Conservation (phyloP, 1,140 invertebrate genomes). For the Ceratoteleas bidentatus region DNA sequence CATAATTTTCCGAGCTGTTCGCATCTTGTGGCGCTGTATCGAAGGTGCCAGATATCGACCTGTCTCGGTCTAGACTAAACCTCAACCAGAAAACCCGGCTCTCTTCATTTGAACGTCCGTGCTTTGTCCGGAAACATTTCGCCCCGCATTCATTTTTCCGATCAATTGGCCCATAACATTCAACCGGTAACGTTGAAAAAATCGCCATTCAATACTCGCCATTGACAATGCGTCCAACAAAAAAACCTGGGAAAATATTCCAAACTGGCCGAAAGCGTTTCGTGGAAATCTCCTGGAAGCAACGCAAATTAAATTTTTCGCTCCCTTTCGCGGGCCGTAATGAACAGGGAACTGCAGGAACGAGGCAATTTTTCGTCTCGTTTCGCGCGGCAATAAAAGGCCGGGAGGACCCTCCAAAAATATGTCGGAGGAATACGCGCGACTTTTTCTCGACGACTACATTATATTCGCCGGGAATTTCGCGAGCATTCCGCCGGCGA, state of each 20-base stretch:
- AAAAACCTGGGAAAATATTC: too few relatives aligned
- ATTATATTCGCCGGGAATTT: slow-evolving; percentile 25
- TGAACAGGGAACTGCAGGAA: slow-evolving; percentile 26
- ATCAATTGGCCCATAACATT: slow-evolving; percentile 43
- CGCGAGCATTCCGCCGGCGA: slow-evolving; percentile 18
- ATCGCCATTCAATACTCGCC: neutral
- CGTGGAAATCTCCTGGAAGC: too few relatives aligned
- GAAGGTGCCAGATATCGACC: slow-evolving; percentile 74
- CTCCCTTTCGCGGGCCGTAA: neutral
- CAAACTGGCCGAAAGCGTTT: too few relatives aligned
- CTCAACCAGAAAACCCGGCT: slow-evolving; percentile 54
- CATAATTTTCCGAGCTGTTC: slow-evolving; percentile 38
- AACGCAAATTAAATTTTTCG: too few relatives aligned
- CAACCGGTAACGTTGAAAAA: slow-evolving; percentile 4
- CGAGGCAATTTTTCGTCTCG: slow-evolving; percentile 45
- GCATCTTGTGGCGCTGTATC: slow-evolving; percentile 50
- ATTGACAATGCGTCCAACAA: too few relatives aligned
- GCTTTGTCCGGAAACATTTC: slow-evolving; percentile 67
- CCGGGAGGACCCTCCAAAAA: slow-evolving; percentile 30
- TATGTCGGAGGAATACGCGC: neutral
- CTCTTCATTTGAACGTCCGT: slow-evolving; percentile 39
- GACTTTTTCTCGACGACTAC: slow-evolving; percentile 19
- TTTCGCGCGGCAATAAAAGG: slow-evolving; percentile 43
- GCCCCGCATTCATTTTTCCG: slow-evolving; percentile 38
- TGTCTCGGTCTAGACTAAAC: slow-evolving; percentile 71